phyloP scores from a whole-genome alignment of 1,140 invertebrate species.

The Aporrectodea caliginosa region DNA sequence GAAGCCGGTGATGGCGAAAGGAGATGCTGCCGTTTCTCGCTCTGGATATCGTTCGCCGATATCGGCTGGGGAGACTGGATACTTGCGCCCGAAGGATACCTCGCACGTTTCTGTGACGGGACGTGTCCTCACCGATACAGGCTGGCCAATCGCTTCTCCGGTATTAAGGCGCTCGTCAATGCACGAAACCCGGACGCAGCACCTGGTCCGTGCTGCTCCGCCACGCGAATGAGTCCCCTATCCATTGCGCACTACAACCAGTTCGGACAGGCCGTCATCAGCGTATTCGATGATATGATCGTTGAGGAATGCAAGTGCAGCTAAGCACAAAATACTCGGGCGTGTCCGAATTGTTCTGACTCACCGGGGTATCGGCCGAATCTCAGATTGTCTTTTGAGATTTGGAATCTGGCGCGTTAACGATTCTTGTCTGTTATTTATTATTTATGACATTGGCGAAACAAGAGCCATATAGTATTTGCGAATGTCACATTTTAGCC shows the following conservation, averaged over 20 bases:
- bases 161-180: constrained; percentile 43
- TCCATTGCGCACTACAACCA: constrained; percentile 34
- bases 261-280: constrained; percentile 24
- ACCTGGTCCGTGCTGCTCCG: constrained; percentile 36
- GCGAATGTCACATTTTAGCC: too few species aligned
- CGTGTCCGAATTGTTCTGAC: too few species aligned
- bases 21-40: constrained; percentile 43
- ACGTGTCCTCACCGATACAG: constrained; percentile 44
- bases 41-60: constrained; percentile 43
- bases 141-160: constrained; percentile 45
- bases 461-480: too few species aligned
- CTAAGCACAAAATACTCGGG: too few species aligned
- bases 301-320: constrained; percentile 35
- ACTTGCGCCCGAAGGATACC: constrained; percentile 40
- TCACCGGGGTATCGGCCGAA: too few species aligned
- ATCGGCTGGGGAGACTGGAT: constrained; percentile 47
- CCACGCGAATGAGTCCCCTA: constrained; percentile 36
- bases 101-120: constrained; percentile 46
- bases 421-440: too few species aligned
- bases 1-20: constrained; percentile 38
- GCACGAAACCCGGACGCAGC: constrained; percentile 38
- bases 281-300: constrained; percentile 34
- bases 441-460: too few species aligned
- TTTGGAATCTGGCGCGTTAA: too few species aligned
- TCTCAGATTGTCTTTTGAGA: too few species aligned